A percentile compares a stretch with the other conserved stretches of the same genome.
These are phyloP conservation scores for Microtus pennsylvanicus DNA, from an alignment of 2,113 vertebrate genomes.

Conservation along the genomic window DNA sequence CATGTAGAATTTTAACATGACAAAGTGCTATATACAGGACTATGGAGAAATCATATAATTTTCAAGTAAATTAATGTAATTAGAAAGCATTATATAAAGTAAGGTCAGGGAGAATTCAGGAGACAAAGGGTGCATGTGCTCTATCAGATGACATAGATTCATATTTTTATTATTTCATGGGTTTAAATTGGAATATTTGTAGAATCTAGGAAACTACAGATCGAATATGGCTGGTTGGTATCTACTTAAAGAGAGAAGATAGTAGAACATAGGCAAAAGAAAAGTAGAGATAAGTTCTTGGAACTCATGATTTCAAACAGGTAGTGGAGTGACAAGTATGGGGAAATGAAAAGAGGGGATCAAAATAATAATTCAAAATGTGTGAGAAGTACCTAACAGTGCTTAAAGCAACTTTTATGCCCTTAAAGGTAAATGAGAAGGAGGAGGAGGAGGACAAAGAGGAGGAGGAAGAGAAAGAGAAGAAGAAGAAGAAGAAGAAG, in stretches of 20 bases:
- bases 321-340: neutral
- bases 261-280: neutral
- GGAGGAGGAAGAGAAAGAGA: neutral
- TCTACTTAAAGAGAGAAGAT: neutral
- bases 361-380: neutral
- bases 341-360: neutral
- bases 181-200: neutral
- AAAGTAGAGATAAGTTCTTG: neutral
- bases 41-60: neutral
- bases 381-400: neutral
- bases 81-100: neutral
- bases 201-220: neutral
- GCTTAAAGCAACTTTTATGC: neutral
- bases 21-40: neutral
- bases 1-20: neutral
- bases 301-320: neutral
- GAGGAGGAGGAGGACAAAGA: rapidly evolving
- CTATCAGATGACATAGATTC: neutral
- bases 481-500: neutral
- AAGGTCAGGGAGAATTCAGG: neutral
- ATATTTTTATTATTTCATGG: neutral
- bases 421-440: neutral
- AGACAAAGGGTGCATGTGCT: neutral
- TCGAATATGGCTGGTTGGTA: neutral
- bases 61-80: neutral